phyloP scores from a whole-genome alignment of 2,888 invertebrate genomes.

The Meteorus cinctellus region DNA sequence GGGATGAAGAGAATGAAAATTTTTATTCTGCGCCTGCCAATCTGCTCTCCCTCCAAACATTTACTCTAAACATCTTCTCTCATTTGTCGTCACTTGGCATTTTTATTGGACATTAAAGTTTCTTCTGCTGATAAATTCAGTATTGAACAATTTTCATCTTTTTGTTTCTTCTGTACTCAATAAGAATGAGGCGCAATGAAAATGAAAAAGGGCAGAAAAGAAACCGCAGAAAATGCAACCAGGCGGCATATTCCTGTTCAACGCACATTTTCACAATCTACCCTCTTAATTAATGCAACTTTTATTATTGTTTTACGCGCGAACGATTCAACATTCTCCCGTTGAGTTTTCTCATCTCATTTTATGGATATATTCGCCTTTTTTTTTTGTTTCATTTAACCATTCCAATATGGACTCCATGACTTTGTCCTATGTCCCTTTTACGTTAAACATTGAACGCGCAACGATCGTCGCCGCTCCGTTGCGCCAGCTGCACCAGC shows the following conservation, averaged over 20 bases:
- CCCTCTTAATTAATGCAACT: conserved; percentile 70
- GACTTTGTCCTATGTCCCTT: conserved; percentile 22
- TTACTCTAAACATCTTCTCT: conserved; percentile 20
- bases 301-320: conserved; percentile 67
- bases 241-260: conserved; percentile 58
- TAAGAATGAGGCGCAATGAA: conserved; percentile 24
- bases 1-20: conserved; percentile 51
- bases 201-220: conserved; percentile 22
- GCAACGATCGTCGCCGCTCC: conserved; percentile 17
- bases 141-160: conserved; percentile 6
- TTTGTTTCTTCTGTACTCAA: conserved; percentile 28
- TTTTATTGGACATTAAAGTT: conserved; percentile 25
- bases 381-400: conserved; percentile 17
- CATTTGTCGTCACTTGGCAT: conserved; percentile 17
- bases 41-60: not conserved
- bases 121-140: conserved; percentile 29
- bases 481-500: conserved; percentile 30
- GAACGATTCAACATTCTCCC: conserved; percentile 35
- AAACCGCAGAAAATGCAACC: conserved; percentile 49
- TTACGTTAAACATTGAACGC: conserved; percentile 13
- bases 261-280: conserved; percentile 58
- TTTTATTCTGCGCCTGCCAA: conserved; percentile 48
- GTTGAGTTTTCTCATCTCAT: conserved; percentile 24
- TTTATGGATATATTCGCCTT: conserved; percentile 7
- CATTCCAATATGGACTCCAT: conserved; percentile 1